phyloP scores from a whole-genome alignment of 2,797 vertebrate species.

The Echeneis naucrates region DNA sequence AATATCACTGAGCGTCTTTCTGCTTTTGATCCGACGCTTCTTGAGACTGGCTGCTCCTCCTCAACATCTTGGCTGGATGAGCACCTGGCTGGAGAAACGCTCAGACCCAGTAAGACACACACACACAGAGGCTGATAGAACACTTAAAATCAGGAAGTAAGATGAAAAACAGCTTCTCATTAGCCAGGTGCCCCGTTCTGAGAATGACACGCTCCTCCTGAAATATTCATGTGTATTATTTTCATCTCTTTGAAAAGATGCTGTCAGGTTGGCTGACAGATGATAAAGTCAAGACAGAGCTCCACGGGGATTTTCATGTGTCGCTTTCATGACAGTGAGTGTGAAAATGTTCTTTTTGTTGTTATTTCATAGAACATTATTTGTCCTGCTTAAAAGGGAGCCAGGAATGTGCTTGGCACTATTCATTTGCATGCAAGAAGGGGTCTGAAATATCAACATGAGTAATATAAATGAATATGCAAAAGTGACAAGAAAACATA shows the following conservation, averaged over 20 bases:
- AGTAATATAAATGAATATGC: constrained; percentile 10
- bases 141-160: constrained; percentile 22
- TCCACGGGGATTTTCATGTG: constrained; percentile 16
- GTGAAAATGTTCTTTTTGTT: constrained; percentile 12
- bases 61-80: constrained; percentile 53
- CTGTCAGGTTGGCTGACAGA: constrained; percentile 31
- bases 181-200: constrained; percentile 18
- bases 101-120: background rate
- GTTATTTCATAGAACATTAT: constrained; percentile 8
- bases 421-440: constrained; percentile 29
- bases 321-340: background rate
- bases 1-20: constrained; percentile 67
- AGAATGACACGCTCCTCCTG: constrained; percentile 43
- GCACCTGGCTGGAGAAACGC: constrained; percentile 37
- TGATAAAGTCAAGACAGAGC: constrained; percentile 23
- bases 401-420: constrained; percentile 27
- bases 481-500: constrained; percentile 18
- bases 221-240: constrained; percentile 56
- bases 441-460: constrained; percentile 15
- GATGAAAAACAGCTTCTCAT: constrained; percentile 50
- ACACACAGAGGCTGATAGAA: constrained; percentile 22
- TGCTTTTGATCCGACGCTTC: constrained; percentile 68
- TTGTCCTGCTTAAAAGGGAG: constrained; percentile 1
- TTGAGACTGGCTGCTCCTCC: constrained; percentile 57
- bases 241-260: constrained; percentile 40